Conservation (phyloP, 2,113 vertebrate species). For the Leptocoma aspasia region DNA sequence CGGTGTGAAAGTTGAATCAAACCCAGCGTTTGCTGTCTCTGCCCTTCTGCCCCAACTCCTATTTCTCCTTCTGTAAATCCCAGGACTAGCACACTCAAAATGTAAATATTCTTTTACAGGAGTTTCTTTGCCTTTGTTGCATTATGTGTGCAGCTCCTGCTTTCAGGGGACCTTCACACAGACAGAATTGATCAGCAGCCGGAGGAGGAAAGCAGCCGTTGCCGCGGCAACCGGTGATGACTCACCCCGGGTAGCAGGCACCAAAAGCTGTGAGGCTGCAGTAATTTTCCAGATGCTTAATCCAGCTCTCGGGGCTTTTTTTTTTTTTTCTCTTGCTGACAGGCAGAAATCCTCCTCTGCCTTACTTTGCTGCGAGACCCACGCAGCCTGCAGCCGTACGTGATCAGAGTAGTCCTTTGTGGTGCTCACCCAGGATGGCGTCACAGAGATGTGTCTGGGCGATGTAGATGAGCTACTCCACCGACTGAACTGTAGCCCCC, state of each 20-base stretch:
- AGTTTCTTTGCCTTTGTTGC: constrained; percentile 15
- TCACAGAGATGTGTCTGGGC: neutral
- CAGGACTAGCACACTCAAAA: neutral
- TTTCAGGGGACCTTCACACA: constrained; percentile 53
- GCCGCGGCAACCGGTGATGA: constrained; percentile 67
- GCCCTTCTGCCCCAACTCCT: neutral
- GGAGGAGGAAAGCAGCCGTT: constrained; percentile 60
- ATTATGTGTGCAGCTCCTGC: constrained; percentile 34
- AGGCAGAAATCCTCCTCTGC: constrained; percentile 20
- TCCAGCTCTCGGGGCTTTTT: neutral
- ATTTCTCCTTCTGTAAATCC: neutral
- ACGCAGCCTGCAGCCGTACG: neutral
- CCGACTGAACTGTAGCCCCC: neutral
- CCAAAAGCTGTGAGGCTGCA: constrained; percentile 65
- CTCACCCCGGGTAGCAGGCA: constrained; percentile 53
- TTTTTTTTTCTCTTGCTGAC: constrained; percentile 5
- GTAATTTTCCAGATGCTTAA: constrained; percentile 80
- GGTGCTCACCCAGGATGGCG: neutral
- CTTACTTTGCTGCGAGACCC: neutral
- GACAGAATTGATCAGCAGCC: constrained; percentile 58
- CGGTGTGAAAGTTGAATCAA: neutral
- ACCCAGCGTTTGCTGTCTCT: neutral
- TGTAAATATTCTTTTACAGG: neutral
- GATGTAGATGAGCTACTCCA: neutral
- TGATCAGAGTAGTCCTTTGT: neutral